Evolutionary conservation across 2,797 vertebrate species (phyloP).

Genomic region (Gambelia wislizenii): DNA sequence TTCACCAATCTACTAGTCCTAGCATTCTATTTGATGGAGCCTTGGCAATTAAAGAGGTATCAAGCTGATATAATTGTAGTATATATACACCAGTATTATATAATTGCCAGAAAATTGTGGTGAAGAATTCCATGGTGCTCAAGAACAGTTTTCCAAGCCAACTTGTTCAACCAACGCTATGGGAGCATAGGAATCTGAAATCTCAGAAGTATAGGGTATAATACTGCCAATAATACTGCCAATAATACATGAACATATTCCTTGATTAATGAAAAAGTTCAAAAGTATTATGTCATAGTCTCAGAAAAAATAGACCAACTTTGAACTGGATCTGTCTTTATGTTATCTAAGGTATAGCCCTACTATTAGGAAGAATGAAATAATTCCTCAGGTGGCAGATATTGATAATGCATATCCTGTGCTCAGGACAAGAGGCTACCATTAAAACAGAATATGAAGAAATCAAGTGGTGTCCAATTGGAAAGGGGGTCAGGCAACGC

Average conservation of each 20-base stretch:
- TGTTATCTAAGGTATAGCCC: background rate
- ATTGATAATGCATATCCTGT: too few species aligned
- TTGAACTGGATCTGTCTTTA: background rate
- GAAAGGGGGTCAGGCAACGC: too few species aligned
- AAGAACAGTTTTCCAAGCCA: background rate
- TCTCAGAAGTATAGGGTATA: background rate
- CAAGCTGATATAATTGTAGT: background rate
- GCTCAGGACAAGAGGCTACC: too few species aligned
- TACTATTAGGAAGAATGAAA: too few species aligned
- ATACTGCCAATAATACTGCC: background rate
- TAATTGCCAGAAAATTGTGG: background rate
- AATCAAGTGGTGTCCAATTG: too few species aligned
- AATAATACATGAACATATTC: background rate
- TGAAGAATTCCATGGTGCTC: background rate
- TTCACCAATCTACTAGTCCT: too few species aligned
- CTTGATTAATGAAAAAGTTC: background rate
- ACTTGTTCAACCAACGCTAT: background rate
- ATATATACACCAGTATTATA: background rate
- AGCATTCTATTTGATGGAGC: too few species aligned
- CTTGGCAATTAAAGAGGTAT: too few species aligned
- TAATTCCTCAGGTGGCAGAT: too few species aligned
- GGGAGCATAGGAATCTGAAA: background rate
- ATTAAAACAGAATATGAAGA: too few species aligned
- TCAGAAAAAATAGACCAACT: background rate
- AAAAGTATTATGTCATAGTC: background rate